These are phyloP conservation scores for Platyura marginata DNA, from an alignment of 1,140 invertebrate genomes.

Conservation along the genomic window DNA sequence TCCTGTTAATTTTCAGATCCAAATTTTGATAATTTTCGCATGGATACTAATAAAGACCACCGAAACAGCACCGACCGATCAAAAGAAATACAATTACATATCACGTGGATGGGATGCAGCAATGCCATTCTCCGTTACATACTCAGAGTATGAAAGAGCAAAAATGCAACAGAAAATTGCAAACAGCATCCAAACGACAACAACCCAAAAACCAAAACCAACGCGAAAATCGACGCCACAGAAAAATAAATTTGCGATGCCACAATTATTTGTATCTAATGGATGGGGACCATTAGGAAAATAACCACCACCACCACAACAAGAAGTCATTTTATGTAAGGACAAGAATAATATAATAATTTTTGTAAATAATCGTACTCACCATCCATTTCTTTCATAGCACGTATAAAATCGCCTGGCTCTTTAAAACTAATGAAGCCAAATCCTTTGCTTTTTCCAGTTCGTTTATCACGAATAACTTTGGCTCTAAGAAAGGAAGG, in stretches of 20 bases:
- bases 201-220: not conserved
- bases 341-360: slow-evolving; percentile 7
- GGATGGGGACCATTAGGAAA: slow-evolving; percentile 28
- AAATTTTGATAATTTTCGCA: too few relatives aligned
- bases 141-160: not conserved
- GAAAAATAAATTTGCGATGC: slow-evolving; percentile 13
- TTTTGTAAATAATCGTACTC: slow-evolving; percentile 16
- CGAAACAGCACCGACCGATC: too few relatives aligned
- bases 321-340: slow-evolving; percentile 4
- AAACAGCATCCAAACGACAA: not conserved
- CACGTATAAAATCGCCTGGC: slow-evolving; percentile 91
- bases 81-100: not conserved
- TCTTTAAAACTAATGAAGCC: slow-evolving; percentile 98
- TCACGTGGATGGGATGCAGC: not conserved
- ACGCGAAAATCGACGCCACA: not conserved
- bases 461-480: slow-evolving; percentile 89
- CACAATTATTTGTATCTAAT: slow-evolving; percentile 30
- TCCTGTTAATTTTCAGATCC: too few relatives aligned
- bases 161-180: not conserved
- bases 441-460: slow-evolving; percentile 97
- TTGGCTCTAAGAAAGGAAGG: slow-evolving; percentile 88
- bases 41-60: too few relatives aligned
- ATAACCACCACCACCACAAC: slow-evolving; percentile 6
- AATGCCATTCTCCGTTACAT: not conserved
- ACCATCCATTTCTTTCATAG: slow-evolving; percentile 97